A percentile compares a stretch with the other conserved stretches of the same genome.
These are phyloP conservation scores for Leptodactylus fallax DNA, from an alignment of 2,797 vertebrate genomes.

Conservation along the genomic window DNA sequence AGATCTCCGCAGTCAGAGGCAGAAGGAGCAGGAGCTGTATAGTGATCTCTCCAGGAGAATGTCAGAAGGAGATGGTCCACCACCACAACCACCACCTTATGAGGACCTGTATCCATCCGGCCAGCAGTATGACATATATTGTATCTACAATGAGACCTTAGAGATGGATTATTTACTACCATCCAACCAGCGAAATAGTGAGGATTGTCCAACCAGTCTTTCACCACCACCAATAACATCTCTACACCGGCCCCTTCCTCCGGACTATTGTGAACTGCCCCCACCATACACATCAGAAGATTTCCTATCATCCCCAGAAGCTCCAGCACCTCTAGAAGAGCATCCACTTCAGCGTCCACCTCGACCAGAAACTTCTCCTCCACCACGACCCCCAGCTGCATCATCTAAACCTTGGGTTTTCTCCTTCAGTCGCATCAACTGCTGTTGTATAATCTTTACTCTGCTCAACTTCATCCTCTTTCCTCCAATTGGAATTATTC, in stretches of 20 bases:
- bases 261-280: not conserved
- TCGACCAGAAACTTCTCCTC: too few relatives aligned
- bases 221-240: not conserved
- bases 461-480: too few relatives aligned
- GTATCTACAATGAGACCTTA: not conserved
- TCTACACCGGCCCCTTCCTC: not conserved
- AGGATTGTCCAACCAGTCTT: not conserved
- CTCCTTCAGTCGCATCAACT: too few relatives aligned
- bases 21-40: not conserved
- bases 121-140: not conserved
- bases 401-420: too few relatives aligned
- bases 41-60: not conserved
- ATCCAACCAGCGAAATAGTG: not conserved
- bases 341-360: not conserved
- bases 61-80: not conserved
- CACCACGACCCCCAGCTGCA: too few relatives aligned
- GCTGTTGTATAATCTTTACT: too few relatives aligned
- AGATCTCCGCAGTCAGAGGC: not conserved
- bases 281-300: not conserved
- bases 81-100: not conserved
- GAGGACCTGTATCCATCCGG: not conserved
- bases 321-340: not conserved
- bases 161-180: not conserved
- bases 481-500: not conserved
- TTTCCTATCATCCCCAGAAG: not conserved